phyloP scores from a whole-genome alignment of 2,888 invertebrate species.

The Molorchus minor region DNA sequence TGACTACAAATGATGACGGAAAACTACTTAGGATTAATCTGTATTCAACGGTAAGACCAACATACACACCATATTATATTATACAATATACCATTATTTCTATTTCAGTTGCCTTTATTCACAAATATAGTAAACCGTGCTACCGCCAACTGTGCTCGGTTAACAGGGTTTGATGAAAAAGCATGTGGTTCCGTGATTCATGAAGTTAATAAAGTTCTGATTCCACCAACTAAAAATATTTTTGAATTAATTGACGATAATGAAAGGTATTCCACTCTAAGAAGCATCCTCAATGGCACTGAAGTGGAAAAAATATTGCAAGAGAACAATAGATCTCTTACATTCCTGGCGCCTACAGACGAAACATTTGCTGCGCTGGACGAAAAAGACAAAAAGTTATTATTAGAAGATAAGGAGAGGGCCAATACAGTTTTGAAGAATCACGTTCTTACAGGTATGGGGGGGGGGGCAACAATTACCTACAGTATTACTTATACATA shows the following conservation, averaged over 20 bases:
- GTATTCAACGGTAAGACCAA: slow-evolving; percentile 66
- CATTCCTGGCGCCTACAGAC: slow-evolving; percentile 69
- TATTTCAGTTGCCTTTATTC: slow-evolving; percentile 65
- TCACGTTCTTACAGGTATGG: slow-evolving; percentile 65
- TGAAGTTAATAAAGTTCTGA: slow-evolving; percentile 69
- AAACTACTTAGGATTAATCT: slow-evolving; percentile 68
- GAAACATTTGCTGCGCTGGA: slow-evolving; percentile 65
- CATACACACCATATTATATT: background rate
- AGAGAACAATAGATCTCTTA: slow-evolving; percentile 63
- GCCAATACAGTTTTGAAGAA: slow-evolving; percentile 64
- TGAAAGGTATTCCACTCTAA: slow-evolving; percentile 62
- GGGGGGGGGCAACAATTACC: too few species aligned
- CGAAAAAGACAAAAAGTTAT: slow-evolving; percentile 61
- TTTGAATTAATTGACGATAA: slow-evolving; percentile 63
- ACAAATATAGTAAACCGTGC: slow-evolving; percentile 68
- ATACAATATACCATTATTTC: too few species aligned
- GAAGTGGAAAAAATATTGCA: slow-evolving; percentile 64
- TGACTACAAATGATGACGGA: slow-evolving; percentile 63
- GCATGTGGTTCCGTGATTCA: slow-evolving; percentile 76
- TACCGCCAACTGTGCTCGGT: slow-evolving; percentile 74
- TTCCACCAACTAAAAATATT: slow-evolving; percentile 65
- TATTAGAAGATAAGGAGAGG: slow-evolving; percentile 63
- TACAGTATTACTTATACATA: too few species aligned
- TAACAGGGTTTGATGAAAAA: slow-evolving; percentile 70
- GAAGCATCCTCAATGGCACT: slow-evolving; percentile 62